A percentile compares a stretch with the other conserved stretches of the same genome.
Evolutionary conservation across 2,888 invertebrate species (phyloP).

Genomic region (Sicus ferrugineus): DNA sequence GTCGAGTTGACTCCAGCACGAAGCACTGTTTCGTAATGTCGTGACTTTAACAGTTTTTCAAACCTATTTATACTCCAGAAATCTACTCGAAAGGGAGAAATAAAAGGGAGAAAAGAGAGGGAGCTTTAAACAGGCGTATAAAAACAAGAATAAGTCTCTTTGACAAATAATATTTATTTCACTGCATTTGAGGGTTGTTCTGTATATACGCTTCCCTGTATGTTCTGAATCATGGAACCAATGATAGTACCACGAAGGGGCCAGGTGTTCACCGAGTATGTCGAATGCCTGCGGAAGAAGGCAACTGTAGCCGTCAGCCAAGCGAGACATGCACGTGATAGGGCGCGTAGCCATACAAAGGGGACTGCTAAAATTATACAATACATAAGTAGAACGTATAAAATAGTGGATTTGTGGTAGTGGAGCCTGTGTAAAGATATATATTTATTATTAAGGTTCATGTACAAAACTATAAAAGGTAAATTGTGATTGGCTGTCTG

Average conservation of each 20-base stretch:
- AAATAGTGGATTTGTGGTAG: too few species aligned
- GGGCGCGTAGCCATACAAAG: constrained; percentile 1
- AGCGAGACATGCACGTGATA: constrained; percentile 27
- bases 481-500: too few species aligned
- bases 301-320: neutral
- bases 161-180: constrained; percentile 3
- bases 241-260: constrained; percentile 3
- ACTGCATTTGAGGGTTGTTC: constrained; percentile 15
- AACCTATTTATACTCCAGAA: constrained; percentile 8
- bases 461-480: too few species aligned
- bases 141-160: neutral
- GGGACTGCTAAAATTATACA: too few species aligned
- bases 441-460: too few species aligned
- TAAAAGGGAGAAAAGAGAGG: neutral
- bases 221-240: neutral
- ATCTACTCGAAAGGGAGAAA: neutral
- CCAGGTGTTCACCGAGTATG: constrained; percentile 22
- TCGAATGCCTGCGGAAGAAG: neutral
- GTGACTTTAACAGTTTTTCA: neutral
- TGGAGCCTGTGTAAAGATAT: too few species aligned
- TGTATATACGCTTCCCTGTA: neutral
- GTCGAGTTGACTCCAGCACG: neutral
- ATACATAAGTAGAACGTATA: too few species aligned
- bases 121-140: neutral
- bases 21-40: constrained; percentile 14